Percentiles rank a stretch among this genome's conserved stretches.
Conservation (phyloP, 2,113 vertebrate genomes). For the Gymnocephalus cernua region DNA sequence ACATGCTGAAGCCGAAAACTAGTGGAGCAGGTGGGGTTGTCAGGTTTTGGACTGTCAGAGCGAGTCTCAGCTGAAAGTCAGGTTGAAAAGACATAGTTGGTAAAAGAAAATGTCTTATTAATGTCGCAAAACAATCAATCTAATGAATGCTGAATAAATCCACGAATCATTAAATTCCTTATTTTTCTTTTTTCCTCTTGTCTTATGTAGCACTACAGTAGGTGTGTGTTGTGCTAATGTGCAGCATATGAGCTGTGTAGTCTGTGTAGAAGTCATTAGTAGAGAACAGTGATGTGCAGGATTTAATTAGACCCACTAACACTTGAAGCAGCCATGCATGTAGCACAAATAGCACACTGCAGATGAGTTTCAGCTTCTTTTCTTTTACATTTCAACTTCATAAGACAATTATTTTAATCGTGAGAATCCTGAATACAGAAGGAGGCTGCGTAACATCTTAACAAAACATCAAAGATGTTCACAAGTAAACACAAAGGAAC, state of each 20-base stretch:
- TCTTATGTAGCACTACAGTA: neutral
- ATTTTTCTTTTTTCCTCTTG: neutral
- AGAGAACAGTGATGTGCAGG: constrained; percentile 45
- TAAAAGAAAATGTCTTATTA: neutral
- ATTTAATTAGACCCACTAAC: constrained; percentile 62
- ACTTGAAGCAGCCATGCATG: constrained; percentile 48
- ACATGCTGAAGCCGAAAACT: neutral
- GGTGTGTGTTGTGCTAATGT: constrained; percentile 33
- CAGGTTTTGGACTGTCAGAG: constrained; percentile 33
- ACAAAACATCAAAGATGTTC: neutral
- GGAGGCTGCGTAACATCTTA: neutral
- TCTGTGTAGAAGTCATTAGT: constrained; percentile 56
- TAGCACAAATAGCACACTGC: constrained; percentile 48
- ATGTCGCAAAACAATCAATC: neutral
- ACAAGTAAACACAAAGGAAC: neutral
- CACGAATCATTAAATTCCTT: constrained; percentile 28
- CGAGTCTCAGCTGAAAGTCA: constrained; percentile 4
- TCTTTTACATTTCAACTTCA: constrained; percentile 26
- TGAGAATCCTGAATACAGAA: constrained; percentile 13
- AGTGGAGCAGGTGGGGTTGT: constrained; percentile 36
- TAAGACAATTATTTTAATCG: constrained; percentile 14
- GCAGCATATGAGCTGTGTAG: constrained; percentile 40
- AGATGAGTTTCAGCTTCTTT: constrained; percentile 35
- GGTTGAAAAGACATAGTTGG: neutral
- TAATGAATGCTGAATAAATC: constrained; percentile 2